phyloP scores from a whole-genome alignment of 1,140 invertebrate genomes.

The Trichonephila clavipes region DNA sequence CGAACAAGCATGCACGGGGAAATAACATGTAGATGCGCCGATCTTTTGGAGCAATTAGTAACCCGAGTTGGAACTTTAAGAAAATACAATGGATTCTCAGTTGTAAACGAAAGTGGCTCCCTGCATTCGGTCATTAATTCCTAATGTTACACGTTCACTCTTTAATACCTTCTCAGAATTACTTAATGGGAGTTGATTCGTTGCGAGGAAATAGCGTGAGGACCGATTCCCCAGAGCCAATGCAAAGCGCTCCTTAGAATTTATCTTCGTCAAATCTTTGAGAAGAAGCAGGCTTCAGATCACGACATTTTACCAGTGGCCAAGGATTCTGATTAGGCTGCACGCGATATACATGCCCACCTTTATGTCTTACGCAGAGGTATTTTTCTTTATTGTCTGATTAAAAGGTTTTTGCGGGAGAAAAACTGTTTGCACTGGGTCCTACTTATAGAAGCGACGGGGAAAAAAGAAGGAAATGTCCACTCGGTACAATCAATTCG shows the following conservation, averaged over 20 bases:
- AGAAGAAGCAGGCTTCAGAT: conserved; percentile 59
- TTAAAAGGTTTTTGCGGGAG: conserved; percentile 51
- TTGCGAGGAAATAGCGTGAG: conserved; percentile 70
- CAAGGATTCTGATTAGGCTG: conserved; percentile 69
- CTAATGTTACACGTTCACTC: conserved; percentile 72
- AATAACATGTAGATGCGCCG: background rate
- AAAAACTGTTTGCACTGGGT: conserved; percentile 29
- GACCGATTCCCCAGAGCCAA: conserved; percentile 44
- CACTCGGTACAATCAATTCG: background rate
- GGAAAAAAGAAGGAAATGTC: background rate
- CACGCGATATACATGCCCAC: conserved; percentile 37
- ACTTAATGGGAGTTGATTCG: conserved; percentile 71
- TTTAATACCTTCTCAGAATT: conserved; percentile 74
- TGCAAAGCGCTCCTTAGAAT: conserved; percentile 55
- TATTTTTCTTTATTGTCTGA: conserved; percentile 53
- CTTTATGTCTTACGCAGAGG: conserved; percentile 47
- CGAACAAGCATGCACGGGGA: background rate
- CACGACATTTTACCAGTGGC: conserved; percentile 58
- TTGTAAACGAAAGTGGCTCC: conserved; percentile 62
- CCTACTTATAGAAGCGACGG: background rate
- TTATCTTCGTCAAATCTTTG: conserved; percentile 73
- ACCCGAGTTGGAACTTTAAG: background rate
- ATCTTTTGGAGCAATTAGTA: conserved; percentile 15
- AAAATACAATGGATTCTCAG: conserved; percentile 58
- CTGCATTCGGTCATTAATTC: conserved; percentile 69